Evolutionary conservation across 2,797 vertebrate genomes (phyloP).

Genomic region (Enteromius afrohamiltoni): DNA sequence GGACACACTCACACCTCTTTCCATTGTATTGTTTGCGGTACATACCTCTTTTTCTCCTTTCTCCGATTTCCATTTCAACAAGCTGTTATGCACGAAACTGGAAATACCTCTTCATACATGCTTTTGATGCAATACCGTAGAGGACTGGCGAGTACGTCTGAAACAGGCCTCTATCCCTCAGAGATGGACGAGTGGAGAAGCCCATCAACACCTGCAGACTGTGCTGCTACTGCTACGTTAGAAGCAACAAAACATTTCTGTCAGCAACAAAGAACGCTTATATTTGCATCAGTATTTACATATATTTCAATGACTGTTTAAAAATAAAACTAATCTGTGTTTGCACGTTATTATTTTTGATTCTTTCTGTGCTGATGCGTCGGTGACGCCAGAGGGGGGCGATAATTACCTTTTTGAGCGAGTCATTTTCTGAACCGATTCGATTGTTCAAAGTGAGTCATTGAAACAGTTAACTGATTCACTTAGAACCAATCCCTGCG

Average conservation of each 20-base stretch:
- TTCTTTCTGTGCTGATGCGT: not conserved
- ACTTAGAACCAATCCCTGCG: not conserved
- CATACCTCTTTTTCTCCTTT: conserved; percentile 19
- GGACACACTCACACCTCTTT: conserved; percentile 3
- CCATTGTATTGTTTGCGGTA: conserved; percentile 13
- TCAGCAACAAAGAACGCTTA: not conserved
- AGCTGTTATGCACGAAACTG: not conserved
- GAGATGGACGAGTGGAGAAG: conserved; percentile 1
- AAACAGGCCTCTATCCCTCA: not conserved
- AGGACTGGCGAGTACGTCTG: not conserved
- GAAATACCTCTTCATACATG: not conserved
- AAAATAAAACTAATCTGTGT: not conserved
- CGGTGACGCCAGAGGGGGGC: not conserved
- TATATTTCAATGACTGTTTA: not conserved
- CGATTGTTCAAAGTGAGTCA: not conserved
- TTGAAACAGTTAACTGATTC: not conserved
- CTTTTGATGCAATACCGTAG: not conserved
- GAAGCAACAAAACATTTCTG: not conserved
- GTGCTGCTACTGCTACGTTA: not conserved
- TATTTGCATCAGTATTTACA: not conserved
- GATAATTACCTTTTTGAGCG: not conserved
- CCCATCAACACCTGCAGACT: not conserved
- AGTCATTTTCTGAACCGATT: not conserved
- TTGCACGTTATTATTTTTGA: not conserved
- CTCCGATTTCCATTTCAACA: conserved; percentile 4